These are phyloP conservation scores for Pardosa pseudoannulata DNA, from an alignment of 2,888 invertebrate species.

Conservation along the genomic window DNA sequence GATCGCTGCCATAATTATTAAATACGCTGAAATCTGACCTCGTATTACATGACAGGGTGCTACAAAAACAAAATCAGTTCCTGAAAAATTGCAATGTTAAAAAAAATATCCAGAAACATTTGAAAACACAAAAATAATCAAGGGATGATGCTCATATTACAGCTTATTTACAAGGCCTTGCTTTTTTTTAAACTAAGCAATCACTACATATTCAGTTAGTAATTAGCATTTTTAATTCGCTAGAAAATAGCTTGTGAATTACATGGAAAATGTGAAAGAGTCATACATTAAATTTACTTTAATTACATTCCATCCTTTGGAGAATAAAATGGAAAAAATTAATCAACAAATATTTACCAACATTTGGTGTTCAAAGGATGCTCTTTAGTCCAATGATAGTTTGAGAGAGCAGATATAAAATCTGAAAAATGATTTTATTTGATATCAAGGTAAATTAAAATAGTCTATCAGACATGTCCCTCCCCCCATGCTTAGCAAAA, in stretches of 20 bases:
- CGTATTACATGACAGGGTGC: constrained; percentile 44
- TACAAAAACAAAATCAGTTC: constrained; percentile 27
- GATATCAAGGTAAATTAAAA: too few species aligned
- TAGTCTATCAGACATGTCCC: too few species aligned
- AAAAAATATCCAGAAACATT: not conserved
- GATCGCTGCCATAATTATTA: constrained; percentile 45
- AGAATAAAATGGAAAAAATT: not conserved
- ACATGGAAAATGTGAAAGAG: not conserved
- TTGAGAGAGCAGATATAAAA: too few species aligned
- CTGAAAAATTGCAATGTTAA: constrained; percentile 6
- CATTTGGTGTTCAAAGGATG: not conserved
- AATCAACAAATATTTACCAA: not conserved
- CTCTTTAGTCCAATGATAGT: too few species aligned
- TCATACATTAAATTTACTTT: not conserved
- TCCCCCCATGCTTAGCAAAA: too few species aligned
- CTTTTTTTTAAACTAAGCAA: constrained; percentile 13
- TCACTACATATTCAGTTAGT: constrained; percentile 7
- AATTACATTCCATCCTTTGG: not conserved
- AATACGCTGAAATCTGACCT: constrained; percentile 25
- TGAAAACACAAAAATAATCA: constrained; percentile 3
- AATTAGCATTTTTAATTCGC: not conserved
- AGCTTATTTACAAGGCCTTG: constrained; percentile 51
- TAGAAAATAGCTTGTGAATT: not conserved
- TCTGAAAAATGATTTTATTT: too few species aligned
- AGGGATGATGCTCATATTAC: constrained; percentile 10